phyloP scores from a whole-genome alignment of 2,797 vertebrate species.

The Pangasius krempfi region DNA sequence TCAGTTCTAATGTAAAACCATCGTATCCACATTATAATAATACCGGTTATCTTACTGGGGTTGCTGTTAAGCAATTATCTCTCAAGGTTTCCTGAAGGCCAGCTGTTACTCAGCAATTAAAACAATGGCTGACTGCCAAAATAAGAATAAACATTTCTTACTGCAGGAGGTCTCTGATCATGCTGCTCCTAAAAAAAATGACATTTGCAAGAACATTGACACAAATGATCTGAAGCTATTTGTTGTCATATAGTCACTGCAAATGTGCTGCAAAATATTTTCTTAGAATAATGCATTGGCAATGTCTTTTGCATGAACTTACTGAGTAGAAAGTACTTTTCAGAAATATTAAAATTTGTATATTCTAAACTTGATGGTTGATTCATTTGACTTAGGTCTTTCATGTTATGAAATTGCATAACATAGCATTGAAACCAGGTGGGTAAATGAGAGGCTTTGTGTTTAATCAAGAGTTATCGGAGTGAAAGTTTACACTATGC shows the following conservation, averaged over 20 bases:
- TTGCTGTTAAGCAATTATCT: conserved; percentile 6
- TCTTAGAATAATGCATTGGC: neutral
- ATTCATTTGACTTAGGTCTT: neutral
- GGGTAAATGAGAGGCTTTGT: neutral
- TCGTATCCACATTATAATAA: neutral
- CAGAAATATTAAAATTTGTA: neutral
- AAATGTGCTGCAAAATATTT: neutral
- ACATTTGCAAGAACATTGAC: neutral
- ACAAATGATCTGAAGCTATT: neutral
- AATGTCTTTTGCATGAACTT: neutral
- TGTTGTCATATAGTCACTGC: neutral
- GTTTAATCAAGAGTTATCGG: neutral
- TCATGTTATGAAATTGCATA: too few species aligned
- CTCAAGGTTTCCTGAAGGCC: neutral
- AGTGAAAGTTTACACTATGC: conserved; percentile 3
- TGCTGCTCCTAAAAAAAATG: conserved; percentile 4
- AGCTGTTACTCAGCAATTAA: neutral
- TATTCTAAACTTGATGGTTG: neutral
- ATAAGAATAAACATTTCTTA: neutral
- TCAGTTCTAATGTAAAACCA: neutral
- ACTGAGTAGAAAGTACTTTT: neutral
- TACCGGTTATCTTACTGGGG: neutral
- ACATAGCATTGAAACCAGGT: too few species aligned
- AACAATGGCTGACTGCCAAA: neutral
- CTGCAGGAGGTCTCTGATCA: conserved; percentile 3